Evolutionary conservation across 2,888 invertebrate genomes (phyloP).

Genomic region (Agrochola circellaris): DNA sequence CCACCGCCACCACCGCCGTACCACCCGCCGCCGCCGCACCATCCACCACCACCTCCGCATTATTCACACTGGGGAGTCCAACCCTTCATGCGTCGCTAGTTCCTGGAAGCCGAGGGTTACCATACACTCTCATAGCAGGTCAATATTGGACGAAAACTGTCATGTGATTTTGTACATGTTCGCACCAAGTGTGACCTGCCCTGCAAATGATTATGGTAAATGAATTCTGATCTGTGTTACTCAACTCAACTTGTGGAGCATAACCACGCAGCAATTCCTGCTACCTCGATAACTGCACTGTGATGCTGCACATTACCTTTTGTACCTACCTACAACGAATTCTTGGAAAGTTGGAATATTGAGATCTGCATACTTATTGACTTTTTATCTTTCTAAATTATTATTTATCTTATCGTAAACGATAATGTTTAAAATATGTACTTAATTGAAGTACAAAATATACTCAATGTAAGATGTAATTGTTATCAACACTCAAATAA

Average conservation of each 20-base stretch:
- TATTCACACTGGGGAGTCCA: slow-evolving; percentile 44
- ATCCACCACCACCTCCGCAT: slow-evolving; percentile 50
- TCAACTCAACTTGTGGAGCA: not conserved
- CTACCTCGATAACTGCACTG: slow-evolving; percentile 16
- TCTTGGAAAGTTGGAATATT: slow-evolving; percentile 30
- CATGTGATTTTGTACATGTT: not conserved
- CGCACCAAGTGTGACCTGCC: not conserved
- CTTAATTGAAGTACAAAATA: slow-evolving; percentile 16
- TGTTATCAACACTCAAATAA: slow-evolving; percentile 18
- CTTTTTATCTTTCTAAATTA: slow-evolving; percentile 27
- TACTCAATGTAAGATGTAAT: slow-evolving; percentile 20
- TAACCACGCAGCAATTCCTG: not conserved
- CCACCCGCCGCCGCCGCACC: slow-evolving; percentile 44
- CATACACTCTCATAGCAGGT: not conserved
- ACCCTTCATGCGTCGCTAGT: slow-evolving; percentile 42
- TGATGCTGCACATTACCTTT: slow-evolving; percentile 1
- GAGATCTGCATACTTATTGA: slow-evolving; percentile 54
- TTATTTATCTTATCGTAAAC: slow-evolving; percentile 47
- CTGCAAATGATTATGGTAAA: not conserved
- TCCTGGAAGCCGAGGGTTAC: not conserved
- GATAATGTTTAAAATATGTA: slow-evolving; percentile 32
- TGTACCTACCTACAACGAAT: slow-evolving; percentile 8
- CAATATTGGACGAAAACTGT: slow-evolving; percentile 4
- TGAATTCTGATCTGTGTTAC: not conserved
- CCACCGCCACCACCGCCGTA: slow-evolving; percentile 46